Evolutionary conservation across 2,888 invertebrate species (phyloP).

Genomic region (Leptinotarsa tumamoca): DNA sequence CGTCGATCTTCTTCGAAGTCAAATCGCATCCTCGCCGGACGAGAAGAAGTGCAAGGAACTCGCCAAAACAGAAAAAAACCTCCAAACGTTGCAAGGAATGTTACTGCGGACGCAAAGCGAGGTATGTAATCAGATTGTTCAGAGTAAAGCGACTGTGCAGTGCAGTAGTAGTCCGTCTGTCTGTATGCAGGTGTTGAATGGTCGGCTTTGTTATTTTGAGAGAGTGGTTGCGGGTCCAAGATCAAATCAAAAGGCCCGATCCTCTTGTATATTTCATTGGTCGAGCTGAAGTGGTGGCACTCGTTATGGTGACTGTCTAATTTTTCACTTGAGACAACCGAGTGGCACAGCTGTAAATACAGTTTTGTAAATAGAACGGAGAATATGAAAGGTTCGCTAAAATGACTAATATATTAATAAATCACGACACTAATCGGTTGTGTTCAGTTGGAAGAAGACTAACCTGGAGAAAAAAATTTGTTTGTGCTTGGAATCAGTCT

Average conservation of each 20-base stretch:
- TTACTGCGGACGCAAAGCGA: conserved; percentile 64
- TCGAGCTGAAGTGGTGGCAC: conserved; percentile 49
- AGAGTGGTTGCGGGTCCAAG: conserved; percentile 23
- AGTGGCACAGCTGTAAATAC: conserved; percentile 30
- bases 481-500: background rate
- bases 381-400: conserved; percentile 15
- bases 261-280: conserved; percentile 38
- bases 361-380: background rate
- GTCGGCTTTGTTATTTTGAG: conserved; percentile 39
- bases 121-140: conserved; percentile 49
- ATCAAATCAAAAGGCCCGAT: background rate
- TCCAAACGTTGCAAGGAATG: conserved; percentile 73
- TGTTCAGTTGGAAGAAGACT: background rate
- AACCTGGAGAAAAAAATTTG: background rate
- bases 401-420: conserved; percentile 32
- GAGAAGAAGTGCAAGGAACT: conserved; percentile 69
- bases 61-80: conserved; percentile 72
- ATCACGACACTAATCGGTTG: conserved; percentile 15
- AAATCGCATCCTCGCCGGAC: conserved; percentile 69
- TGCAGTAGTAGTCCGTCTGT: conserved; percentile 43
- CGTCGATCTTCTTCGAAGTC: conserved; percentile 81
- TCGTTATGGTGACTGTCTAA: conserved; percentile 50
- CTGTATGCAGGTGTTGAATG: conserved; percentile 46
- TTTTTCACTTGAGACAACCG: conserved; percentile 47
- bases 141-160: too few relatives aligned